Evolutionary conservation across 2,888 invertebrate species (phyloP).

Genomic region (Ethmia dodecea): DNA sequence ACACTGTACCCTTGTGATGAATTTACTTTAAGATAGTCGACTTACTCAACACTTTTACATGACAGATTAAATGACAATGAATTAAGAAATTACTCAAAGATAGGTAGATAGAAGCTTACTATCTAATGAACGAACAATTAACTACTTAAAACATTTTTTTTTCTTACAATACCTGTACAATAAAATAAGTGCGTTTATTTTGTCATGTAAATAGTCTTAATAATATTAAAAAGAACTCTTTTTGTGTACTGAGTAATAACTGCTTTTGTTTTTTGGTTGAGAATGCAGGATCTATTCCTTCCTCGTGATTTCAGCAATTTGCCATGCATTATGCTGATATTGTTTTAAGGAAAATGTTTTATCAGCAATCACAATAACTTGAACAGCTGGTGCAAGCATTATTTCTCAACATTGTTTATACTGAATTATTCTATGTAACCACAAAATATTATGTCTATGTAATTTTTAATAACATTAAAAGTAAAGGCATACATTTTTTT

Average conservation of each 20-base stretch:
- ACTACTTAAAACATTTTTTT: slow-evolving; percentile 1
- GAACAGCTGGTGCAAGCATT: slow-evolving; percentile 58
- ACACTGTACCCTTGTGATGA: slow-evolving; percentile 69
- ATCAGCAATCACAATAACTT: slow-evolving; percentile 46
- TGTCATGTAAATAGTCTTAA: slow-evolving; percentile 51
- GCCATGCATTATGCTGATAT: slow-evolving; percentile 42
- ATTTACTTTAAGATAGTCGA: slow-evolving; percentile 44
- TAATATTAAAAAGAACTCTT: slow-evolving; percentile 41
- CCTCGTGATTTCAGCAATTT: slow-evolving; percentile 37
- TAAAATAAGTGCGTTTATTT: slow-evolving; percentile 30
- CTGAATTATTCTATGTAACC: slow-evolving; percentile 73
- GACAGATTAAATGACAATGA: slow-evolving; percentile 48
- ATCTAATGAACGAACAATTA: slow-evolving; percentile 18
- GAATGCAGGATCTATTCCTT: slow-evolving; percentile 42
- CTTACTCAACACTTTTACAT: slow-evolving; percentile 43
- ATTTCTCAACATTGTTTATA: slow-evolving; percentile 68
- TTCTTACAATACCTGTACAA: slow-evolving; percentile 1
- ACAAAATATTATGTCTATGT: slow-evolving; percentile 74
- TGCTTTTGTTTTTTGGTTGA: slow-evolving; percentile 51
- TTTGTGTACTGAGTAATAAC: slow-evolving; percentile 52
- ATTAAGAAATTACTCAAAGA: slow-evolving; percentile 20
- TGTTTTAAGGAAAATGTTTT: slow-evolving; percentile 54
- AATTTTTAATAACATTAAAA: slow-evolving; percentile 71
- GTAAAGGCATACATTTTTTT: slow-evolving; percentile 38
- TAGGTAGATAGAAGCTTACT: too few species aligned